Percentiles rank a stretch among this genome's conserved stretches.
These are phyloP conservation scores for Symphodus melops DNA, from an alignment of 2,113 vertebrate genomes.

Conservation along the genomic window DNA sequence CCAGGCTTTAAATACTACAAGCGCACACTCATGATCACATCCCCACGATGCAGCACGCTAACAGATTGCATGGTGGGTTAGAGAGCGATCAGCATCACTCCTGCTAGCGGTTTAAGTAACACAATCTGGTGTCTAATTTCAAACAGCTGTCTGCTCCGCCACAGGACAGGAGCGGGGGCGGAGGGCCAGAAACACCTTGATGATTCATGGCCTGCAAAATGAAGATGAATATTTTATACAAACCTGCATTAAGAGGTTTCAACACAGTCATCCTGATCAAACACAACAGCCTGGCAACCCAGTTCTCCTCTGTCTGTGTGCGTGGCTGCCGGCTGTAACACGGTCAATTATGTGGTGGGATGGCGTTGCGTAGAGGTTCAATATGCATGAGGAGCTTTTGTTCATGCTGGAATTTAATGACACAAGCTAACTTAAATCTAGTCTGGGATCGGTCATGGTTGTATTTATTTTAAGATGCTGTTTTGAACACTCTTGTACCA, in stretches of 20 bases:
- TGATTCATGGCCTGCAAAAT: slow-evolving; percentile 79
- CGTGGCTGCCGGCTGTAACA: slow-evolving; percentile 30
- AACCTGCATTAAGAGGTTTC: slow-evolving; percentile 74
- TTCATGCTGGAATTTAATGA: slow-evolving; percentile 51
- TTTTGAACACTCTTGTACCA: not conserved
- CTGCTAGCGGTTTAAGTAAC: slow-evolving; percentile 80
- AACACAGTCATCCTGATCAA: slow-evolving; percentile 61
- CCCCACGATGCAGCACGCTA: slow-evolving; percentile 56
- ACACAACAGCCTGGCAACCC: slow-evolving; percentile 58
- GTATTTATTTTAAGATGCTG: slow-evolving; percentile 17
- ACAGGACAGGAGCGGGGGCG: slow-evolving; percentile 68
- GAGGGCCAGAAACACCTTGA: slow-evolving; percentile 79
- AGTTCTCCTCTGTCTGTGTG: slow-evolving; percentile 41
- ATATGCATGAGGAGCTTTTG: slow-evolving; percentile 51
- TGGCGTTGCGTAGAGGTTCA: slow-evolving; percentile 30
- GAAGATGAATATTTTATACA: slow-evolving; percentile 81
- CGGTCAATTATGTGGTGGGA: slow-evolving; percentile 37
- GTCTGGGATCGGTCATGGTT: slow-evolving; percentile 38
- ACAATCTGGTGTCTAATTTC: slow-evolving; percentile 86
- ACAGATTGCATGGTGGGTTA: slow-evolving; percentile 78
- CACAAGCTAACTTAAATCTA: slow-evolving; percentile 25
- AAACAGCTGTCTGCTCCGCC: slow-evolving; percentile 82
- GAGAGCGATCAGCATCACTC: slow-evolving; percentile 77
- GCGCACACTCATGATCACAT: slow-evolving; percentile 64
- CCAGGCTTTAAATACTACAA: slow-evolving; percentile 58